Base-by-base conservation (phyloP, 1,140 invertebrate genomes). In the Phymorhynchus buccinoides region DNA sequence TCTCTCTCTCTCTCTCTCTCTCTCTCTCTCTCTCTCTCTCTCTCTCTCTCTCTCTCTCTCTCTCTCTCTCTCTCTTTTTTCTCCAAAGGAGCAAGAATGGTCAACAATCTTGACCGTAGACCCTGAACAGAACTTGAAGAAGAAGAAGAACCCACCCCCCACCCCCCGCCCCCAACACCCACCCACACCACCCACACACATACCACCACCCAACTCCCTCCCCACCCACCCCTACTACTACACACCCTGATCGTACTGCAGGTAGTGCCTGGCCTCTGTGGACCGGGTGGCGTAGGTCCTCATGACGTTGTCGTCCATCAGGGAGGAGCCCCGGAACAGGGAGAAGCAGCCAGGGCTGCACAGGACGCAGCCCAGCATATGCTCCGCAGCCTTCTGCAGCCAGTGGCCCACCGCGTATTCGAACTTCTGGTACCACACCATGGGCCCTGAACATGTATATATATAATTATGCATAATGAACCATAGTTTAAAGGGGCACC, bases 321-420 rank as follows among this genome's bases (percentile, higher is more conserved):
- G 89, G 39, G 94, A 94, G 86, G 94, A 94, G 4, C 94, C 94
- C 62, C 95, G 88, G 89, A 94, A 95, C 56, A 95, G 88, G 0
- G 94, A 95, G 90, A 95, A 95, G 86, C 95, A 95, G 12, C 95
- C 95, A 7, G 95, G 95, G 87, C 94, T 94, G 89, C 95, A 95
- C 42, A 95, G 93, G 0, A 95, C 95, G 89, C 95, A 95, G 52
- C 95, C 95, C 86, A 95, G 93, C 92, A 95, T 94, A 87, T 95
- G 95, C 87, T 95, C 95, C 14, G 95, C 95, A 1, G 95, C 95
- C 88, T 95, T 95, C 91, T 95, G 95, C 7, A 95, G 92, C 95
- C 95, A 95, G 94, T 95, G 95, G 71, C 95, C 95, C 81, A 95
- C 94, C 4, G 95, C 95, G 88, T 95, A 95, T 87, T 95, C 95